Conservation (phyloP, 2,113 vertebrate genomes). For the Mungos mungo region DNA sequence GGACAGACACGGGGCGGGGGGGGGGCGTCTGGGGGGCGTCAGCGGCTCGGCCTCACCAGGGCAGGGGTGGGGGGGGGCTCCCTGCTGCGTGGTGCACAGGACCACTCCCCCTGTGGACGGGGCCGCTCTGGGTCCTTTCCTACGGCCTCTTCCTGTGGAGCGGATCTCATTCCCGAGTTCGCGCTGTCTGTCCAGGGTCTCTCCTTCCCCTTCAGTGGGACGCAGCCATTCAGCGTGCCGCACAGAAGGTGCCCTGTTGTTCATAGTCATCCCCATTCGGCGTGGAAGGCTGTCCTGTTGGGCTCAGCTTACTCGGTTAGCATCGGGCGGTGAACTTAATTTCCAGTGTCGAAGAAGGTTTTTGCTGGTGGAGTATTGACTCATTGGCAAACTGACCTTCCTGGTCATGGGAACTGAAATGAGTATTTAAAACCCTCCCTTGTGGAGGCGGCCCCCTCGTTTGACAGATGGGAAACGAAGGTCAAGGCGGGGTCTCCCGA, state of each 20-base stretch:
- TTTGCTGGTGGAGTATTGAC: accelerated
- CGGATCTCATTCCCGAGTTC: neutral
- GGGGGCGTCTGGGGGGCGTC: accelerated
- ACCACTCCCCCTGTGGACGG: accelerated
- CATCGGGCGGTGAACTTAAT: too few relatives aligned
- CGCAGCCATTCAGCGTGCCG: accelerated
- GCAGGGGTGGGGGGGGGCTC: accelerated
- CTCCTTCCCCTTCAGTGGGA: neutral
- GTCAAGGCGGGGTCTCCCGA: too few relatives aligned
- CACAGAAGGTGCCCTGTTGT: neutral
- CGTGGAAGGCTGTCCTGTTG: neutral
- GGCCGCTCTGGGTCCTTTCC: neutral
- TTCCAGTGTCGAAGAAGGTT: too few relatives aligned
- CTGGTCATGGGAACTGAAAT: neutral
- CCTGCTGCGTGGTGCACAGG: accelerated
- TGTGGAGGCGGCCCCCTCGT: too few relatives aligned
- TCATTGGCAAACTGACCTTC: neutral
- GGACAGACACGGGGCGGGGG: accelerated
- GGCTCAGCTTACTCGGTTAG: neutral
- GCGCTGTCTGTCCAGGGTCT: neutral
- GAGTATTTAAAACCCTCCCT: accelerated
- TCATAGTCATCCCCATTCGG: accelerated
- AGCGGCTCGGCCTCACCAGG: neutral
- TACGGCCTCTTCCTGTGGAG: accelerated
- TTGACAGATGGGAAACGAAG: neutral